Conservation (phyloP, 2,113 vertebrate genomes). For the Mus spicilegus region DNA sequence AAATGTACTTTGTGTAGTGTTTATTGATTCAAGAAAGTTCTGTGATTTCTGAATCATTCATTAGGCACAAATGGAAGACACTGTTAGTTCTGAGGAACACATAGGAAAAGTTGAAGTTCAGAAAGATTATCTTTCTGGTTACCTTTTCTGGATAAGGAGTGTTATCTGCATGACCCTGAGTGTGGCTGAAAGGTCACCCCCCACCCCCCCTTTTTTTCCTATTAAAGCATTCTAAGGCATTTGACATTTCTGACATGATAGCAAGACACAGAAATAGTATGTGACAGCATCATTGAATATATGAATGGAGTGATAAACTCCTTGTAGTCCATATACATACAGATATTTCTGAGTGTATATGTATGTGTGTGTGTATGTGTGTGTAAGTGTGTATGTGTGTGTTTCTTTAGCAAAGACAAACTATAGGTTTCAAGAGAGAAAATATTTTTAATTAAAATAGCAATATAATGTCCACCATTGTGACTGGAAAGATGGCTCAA, state of each 20-base stretch:
- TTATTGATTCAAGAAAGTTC: neutral
- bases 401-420: neutral
- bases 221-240: neutral
- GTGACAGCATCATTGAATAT: neutral
- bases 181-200: neutral
- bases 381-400: neutral
- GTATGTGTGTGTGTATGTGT: neutral
- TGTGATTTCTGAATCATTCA: neutral
- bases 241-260: constrained; percentile 18
- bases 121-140: neutral
- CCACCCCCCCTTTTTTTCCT: neutral
- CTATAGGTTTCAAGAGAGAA: neutral
- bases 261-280: neutral
- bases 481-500: no score
- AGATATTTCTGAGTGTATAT: neutral
- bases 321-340: neutral
- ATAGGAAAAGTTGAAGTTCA: neutral
- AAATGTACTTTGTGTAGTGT: neutral
- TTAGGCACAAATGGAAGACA: neutral
- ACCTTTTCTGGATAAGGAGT: no score
- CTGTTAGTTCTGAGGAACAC: neutral
- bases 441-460: constrained; percentile 6
- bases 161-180: neutral
- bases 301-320: neutral
- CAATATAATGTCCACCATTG: neutral